Base-by-base conservation (phyloP, 2,113 vertebrate genomes). In the Cryptotis parvus region DNA sequence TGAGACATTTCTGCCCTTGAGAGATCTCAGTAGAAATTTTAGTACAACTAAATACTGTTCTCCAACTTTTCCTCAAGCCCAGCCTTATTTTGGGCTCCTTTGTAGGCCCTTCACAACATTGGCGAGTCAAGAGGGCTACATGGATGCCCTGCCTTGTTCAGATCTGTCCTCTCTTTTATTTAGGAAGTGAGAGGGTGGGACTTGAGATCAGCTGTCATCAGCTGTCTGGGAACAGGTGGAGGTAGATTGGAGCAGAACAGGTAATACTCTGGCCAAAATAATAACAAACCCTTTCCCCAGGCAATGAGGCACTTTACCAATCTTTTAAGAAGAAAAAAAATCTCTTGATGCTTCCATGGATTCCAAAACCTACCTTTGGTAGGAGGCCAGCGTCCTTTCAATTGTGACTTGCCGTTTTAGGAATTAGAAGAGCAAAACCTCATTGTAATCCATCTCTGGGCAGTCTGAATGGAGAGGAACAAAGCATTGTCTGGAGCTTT, bases 401-500 rank as follows among this genome's bases (percentile, higher is more conserved):
- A 89, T 68, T 86, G 35, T 90, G 49, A 94, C 66, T 92, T 86
- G 41, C 84, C 43, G 58, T 66, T 80, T 91, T 43, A 86, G 39
- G 31, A 79, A 78, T 77, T 35, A 89, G 70, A 82, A 82, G 37
- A 55, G 41, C 35, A 61, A 69, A 52, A 66, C 45, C 55, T 39
- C 68, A 16, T 43, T 52, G n/a, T 78, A 63, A 68, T 90, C 49
- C 24, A 82, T 90, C 77, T 78, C 58, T 84, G 45, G 15, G 22
- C 49, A 65, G 29, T 58, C 58, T 63, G 68, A 86, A 61, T 75
- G n/a, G 61, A 84, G 73, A 82, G 79, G 77, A 90, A 78, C 33
- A 85, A 91, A 85, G 35, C 72, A 78, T 39, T 58, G 75, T 91
- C 52, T 52, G 31, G 9, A 65, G n/a, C 12, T 63, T 31, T 92